A percentile compares a stretch with the other conserved stretches of the same genome.
These are phyloP conservation scores for Dysidea cf. avara DNA, from an alignment of 37 sponge, comb jelly and placozoan species.

Conservation along the genomic window DNA sequence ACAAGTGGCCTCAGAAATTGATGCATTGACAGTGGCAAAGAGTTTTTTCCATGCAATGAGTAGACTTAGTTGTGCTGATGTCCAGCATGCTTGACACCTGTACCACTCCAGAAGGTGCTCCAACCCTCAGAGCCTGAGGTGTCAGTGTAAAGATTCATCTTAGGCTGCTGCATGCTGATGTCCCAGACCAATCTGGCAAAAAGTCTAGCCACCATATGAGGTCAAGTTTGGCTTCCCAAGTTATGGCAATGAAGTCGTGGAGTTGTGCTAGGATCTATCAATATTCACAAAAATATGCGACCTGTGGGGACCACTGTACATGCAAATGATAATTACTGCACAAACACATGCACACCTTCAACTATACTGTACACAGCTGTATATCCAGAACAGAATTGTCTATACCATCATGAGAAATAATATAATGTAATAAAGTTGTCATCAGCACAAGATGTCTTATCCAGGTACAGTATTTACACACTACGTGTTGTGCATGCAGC, in stretches of 20 bases:
- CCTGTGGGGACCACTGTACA: too few relatives aligned
- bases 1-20: conserved; percentile 27
- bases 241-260: conserved; percentile 26
- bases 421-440: too few relatives aligned
- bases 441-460: too few relatives aligned
- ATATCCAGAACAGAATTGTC: too few relatives aligned
- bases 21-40: conserved; percentile 18
- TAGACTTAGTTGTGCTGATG: background rate
- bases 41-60: conserved; percentile 14
- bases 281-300: conserved; percentile 17
- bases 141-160: conserved; percentile 30
- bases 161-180: background rate
- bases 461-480: too few relatives aligned
- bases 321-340: too few relatives aligned
- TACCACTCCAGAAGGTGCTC: conserved; percentile 18
- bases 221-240: conserved; percentile 24
- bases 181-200: conserved; percentile 37
- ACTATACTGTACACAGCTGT: too few relatives aligned
- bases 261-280: conserved; percentile 24
- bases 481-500: too few relatives aligned
- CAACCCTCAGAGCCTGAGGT: conserved; percentile 36
- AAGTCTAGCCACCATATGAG: conserved; percentile 51
- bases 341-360: too few relatives aligned
- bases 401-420: too few relatives aligned
- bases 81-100: conserved; percentile 31